A percentile compares a stretch with the other conserved stretches of the same genome.
Conservation (phyloP, 2,113 vertebrate genomes). For the Parus major region DNA sequence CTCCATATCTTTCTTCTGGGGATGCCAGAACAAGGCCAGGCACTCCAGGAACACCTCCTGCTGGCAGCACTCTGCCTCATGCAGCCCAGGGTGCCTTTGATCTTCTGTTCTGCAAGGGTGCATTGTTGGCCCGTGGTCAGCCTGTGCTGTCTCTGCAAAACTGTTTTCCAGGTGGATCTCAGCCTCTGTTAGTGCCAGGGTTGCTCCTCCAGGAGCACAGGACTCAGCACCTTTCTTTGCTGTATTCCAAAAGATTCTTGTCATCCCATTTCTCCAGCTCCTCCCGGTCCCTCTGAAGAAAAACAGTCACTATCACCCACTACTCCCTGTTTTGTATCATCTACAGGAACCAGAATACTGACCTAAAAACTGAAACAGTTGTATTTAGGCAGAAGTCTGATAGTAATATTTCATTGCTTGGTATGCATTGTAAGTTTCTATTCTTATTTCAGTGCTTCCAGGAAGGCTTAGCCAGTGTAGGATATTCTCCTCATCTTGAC, state of each 20-base stretch:
- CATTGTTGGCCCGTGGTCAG: background rate
- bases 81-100: background rate
- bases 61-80: background rate
- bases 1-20: background rate
- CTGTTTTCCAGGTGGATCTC: background rate
- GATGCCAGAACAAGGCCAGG: background rate
- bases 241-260: background rate
- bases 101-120: background rate
- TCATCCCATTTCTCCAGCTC: background rate
- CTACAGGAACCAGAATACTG: background rate
- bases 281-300: background rate
- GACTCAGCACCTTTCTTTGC: background rate
- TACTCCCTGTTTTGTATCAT: background rate
- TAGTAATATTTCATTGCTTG: background rate
- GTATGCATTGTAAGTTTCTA: background rate
- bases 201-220: background rate
- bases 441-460: background rate
- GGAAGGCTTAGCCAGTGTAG: background rate
- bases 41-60: background rate
- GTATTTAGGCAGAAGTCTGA: background rate
- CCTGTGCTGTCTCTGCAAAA: background rate
- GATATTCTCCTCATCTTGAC: accelerated
- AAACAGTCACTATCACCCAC: background rate
- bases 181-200: background rate
- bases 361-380: background rate